Conservation (phyloP, 2,797 vertebrate genomes). For the Acipenser ruthenus region DNA sequence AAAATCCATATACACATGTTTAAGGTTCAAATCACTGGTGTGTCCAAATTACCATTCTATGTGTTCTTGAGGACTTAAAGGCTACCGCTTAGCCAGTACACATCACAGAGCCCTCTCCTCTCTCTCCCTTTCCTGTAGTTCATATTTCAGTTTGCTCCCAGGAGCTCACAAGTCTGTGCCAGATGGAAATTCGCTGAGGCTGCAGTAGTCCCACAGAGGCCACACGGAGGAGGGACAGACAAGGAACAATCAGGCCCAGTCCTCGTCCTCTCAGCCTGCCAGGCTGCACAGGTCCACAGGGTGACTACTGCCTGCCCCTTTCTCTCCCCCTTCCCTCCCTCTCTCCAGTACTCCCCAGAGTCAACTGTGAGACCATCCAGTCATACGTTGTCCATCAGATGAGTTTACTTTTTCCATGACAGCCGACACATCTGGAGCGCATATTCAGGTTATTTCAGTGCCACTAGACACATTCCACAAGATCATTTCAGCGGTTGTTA, state of each 20-base stretch:
- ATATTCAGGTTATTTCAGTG: conserved; percentile 94
- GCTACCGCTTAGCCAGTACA: conserved; percentile 44
- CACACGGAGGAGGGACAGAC: conserved; percentile 84
- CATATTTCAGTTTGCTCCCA: conserved; percentile 92
- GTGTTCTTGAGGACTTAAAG: conserved; percentile 9
- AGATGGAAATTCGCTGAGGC: conserved; percentile 86
- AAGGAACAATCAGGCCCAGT: conserved; percentile 80
- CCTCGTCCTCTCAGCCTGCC: conserved; percentile 66
- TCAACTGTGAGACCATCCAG: conserved; percentile 85
- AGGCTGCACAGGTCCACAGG: conserved; percentile 83
- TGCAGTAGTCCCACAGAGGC: conserved; percentile 81
- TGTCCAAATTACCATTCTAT: too few species aligned
- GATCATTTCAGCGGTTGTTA: conserved; percentile 86
- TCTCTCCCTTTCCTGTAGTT: conserved; percentile 64
- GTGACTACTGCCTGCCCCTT: conserved; percentile 66
- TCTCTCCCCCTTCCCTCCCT: conserved; percentile 43
- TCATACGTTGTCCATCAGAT: conserved; percentile 95
- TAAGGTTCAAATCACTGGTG: too few species aligned
- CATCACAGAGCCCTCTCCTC: conserved; percentile 46
- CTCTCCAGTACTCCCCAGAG: conserved; percentile 58
- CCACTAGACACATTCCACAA: conserved; percentile 92
- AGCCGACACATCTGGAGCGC: conserved; percentile 99
- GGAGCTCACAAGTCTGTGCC: conserved; percentile 86
- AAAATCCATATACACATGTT: too few species aligned
- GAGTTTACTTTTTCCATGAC: conserved; percentile 97